A percentile compares a stretch with the other conserved stretches of the same genome.
Evolutionary conservation across 2,797 vertebrate species (phyloP).

Genomic region (Neopelma chrysocephalum): DNA sequence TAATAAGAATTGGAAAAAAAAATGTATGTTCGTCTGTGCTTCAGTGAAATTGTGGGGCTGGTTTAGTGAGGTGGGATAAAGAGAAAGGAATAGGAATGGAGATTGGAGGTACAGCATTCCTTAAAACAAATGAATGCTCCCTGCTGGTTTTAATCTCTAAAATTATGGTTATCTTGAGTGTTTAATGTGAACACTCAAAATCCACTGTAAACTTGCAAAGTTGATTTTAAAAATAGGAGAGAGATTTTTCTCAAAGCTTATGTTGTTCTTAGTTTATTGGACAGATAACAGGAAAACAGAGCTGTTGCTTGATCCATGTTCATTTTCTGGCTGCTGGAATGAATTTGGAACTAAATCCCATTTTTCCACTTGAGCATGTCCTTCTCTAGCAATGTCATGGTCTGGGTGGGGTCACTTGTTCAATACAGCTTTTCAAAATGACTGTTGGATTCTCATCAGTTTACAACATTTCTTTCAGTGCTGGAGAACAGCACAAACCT

Average conservation of each 20-base stretch:
- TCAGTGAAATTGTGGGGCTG: neutral
- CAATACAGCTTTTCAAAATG: constrained; percentile 52
- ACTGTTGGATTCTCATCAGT: constrained; percentile 52
- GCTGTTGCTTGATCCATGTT: constrained; percentile 48
- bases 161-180: neutral
- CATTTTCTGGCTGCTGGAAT: constrained; percentile 65
- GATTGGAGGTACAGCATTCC: neutral
- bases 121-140: neutral
- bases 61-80: neutral
- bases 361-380: constrained; percentile 62
- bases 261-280: constrained; percentile 7
- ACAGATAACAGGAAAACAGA: constrained; percentile 51
- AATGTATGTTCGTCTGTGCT: neutral
- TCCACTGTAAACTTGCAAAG: neutral
- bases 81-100: neutral
- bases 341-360: constrained; percentile 59
- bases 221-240: neutral
- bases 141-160: neutral
- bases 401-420: constrained; percentile 74
- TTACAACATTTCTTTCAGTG: constrained; percentile 9
- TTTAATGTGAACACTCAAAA: neutral
- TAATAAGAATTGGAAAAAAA: neutral
- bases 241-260: neutral
- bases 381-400: constrained; percentile 60
- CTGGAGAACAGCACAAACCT: neutral